Evolutionary conservation across 1,140 invertebrate species (phyloP).

Genomic region (Drosophila nigrodunni): DNA sequence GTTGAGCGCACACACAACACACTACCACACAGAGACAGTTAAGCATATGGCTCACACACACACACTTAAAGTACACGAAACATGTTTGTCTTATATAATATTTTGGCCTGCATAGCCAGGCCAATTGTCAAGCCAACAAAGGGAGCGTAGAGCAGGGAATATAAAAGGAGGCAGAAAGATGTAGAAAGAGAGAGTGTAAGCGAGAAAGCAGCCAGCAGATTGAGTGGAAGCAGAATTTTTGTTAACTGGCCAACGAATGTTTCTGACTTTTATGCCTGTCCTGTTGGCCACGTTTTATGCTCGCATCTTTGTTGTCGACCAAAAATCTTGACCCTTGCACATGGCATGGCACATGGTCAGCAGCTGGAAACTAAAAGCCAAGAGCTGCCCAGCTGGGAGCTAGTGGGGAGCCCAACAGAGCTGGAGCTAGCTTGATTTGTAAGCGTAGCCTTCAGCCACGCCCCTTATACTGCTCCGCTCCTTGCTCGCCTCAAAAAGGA

Average conservation of each 20-base stretch:
- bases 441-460: too few relatives aligned
- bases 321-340: slow-evolving; percentile 44
- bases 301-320: slow-evolving; percentile 43
- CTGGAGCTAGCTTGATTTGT: too few relatives aligned
- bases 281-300: slow-evolving; percentile 28
- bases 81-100: slow-evolving; percentile 21
- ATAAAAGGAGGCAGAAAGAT: background rate
- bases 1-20: slow-evolving; percentile 7
- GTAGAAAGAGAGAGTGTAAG: background rate
- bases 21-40: background rate
- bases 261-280: slow-evolving; percentile 51
- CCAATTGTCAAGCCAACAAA: slow-evolving; percentile 11
- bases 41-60: background rate
- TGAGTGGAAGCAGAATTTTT: background rate
- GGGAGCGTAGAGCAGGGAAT: background rate
- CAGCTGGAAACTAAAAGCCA: slow-evolving; percentile 1
- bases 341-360: slow-evolving; percentile 5
- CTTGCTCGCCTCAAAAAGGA: background rate
- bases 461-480: background rate
- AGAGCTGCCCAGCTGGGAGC: slow-evolving; percentile 1
- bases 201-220: background rate
- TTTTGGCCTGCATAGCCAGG: slow-evolving; percentile 10
- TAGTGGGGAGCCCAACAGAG: background rate
- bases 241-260: slow-evolving; percentile 34
- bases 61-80: slow-evolving; percentile 4